Evolutionary conservation across 2,113 vertebrate species (phyloP), one percentile per base, ranked within the genome.

Genomic region (Echinops telfairi): DNA sequence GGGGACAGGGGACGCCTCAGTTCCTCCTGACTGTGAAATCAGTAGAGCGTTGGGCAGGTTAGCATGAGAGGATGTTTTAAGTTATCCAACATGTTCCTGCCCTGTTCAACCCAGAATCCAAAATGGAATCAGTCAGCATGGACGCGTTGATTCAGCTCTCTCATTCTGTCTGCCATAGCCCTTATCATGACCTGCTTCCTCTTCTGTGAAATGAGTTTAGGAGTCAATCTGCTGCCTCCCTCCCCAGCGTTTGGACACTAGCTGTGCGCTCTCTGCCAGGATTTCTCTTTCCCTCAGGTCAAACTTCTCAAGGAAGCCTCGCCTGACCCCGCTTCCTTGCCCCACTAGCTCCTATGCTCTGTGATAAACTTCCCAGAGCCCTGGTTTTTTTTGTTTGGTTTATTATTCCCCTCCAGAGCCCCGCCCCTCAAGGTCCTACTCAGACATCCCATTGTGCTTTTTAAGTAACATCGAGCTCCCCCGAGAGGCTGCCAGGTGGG

Each of bases 151-250:
- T 7, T 27, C 14, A 4, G 75, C 82, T 73, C 53, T n/a, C 79
- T 84, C 78, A 53, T 23, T 78, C 83, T 38, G 60, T 73, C 36
- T 70, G 31, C 76, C 82, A 77, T 15, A 38, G 43, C 23, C 40
- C 79, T 47, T 81, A 57, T 71, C 20, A 0, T 5, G n/a, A 6
- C 43, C 70, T 84, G 38, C 71, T 71, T 88, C 86, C 12, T 71
- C 47, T 3, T 68, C 84, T 80, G 70, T 88, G 64, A 93, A 92
- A 90, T 47, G 75, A 38, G 57, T 92, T 93, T 88, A 83, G 86
- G 47, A 92, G 75, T 71, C 87, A 71, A 68, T 71, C 22, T 6
- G 20, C 40, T 89, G 38, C 29, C 53, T 89, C 17, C n/a, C 31
- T 82, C 86, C 29, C 57, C 16, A 27, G 22, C 14, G 14, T 36